Percentiles rank a stretch among this genome's conserved stretches.
Conservation (phyloP, 1,140 invertebrate species). For the Euura saliciscinereae region DNA sequence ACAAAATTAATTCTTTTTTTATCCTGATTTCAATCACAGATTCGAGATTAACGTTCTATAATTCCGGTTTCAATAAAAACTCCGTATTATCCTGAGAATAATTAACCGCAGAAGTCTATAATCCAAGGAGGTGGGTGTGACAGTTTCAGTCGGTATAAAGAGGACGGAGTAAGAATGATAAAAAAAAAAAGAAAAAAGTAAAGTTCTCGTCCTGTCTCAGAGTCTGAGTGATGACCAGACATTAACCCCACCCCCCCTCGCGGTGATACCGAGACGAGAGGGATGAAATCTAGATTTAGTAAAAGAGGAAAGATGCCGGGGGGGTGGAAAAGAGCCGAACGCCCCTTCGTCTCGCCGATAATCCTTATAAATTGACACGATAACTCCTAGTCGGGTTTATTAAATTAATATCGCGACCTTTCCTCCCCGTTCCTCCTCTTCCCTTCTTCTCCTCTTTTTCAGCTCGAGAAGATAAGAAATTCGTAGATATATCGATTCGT, state of each 20-base stretch:
- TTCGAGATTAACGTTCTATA: too few relatives aligned
- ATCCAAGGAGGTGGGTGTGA: conserved; percentile 18
- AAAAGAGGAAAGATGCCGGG: not conserved
- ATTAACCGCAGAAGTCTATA: not conserved
- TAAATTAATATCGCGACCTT: conserved; percentile 39
- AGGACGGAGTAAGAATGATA: too few relatives aligned
- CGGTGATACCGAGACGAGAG: not conserved
- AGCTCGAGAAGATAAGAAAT: too few relatives aligned
- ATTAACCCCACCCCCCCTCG: not conserved
- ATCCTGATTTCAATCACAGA: too few relatives aligned
- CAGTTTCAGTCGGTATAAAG: too few relatives aligned
- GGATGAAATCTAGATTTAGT: conserved; percentile 10
- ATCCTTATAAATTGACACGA: conserved; percentile 39
- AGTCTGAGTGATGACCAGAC: not conserved
- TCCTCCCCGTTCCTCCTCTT: too few relatives aligned
- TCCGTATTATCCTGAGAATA: too few relatives aligned
- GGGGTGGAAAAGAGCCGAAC: conserved; percentile 15
- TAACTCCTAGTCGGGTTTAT: conserved; percentile 43
- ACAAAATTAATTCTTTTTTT: too few relatives aligned
- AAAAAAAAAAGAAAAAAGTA: not conserved
- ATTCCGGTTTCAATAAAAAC: too few relatives aligned
- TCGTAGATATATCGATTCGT: too few relatives aligned
- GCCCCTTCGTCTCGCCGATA: conserved; percentile 27
- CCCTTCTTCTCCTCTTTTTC: too few relatives aligned
- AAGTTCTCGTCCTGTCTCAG: not conserved